Evolutionary conservation across 2,113 vertebrate genomes (phyloP), one percentile per base, ranked within the genome.

Genomic region (Ptychochromis oligacanthus): DNA sequence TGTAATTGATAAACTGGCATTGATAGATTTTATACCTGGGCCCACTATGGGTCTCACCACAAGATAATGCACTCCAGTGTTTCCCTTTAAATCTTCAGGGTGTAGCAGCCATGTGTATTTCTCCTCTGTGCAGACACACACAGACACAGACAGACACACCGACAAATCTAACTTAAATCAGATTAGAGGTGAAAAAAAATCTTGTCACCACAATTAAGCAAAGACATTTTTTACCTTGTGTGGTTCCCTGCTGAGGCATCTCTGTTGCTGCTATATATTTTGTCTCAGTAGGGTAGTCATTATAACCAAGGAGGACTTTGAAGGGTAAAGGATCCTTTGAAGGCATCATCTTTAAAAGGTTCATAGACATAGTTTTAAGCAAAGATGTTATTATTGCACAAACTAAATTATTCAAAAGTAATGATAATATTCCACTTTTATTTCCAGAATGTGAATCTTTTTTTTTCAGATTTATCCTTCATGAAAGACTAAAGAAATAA

Each of bases 81-180:
- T 95, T 67, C 95, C 94, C 58, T 85, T 62, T 4, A 97, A 93
- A 75, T 94, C 89, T 60, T 93, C 88, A 2, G 96, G 95, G 52
- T 89, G 90, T 55, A 99, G 91, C 57, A 99, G 91, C 97, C 97
- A 98, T 1, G 96, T 96, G 89, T 95, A 96, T 22, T 57, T 89
- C 65, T 95, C 95, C 83, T 96, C 97, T 98, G 89, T 22, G 91
- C 54, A 72, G 24, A 46, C 11, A 83, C 5, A 84, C 56, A 82
- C 38, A 86, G 4, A 74, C 2, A 84, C 3, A 81, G 8, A 46
- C 1, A 36, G 2, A 12, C 49, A 22, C 14, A 7, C 17, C 6
- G 58, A 18, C 60, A 62, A 7, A 46, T 58, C 55, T 24, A 28
- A 18, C 15, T 46, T 72, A 18, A 49, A 40, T 55, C 11, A 5